These are phyloP conservation scores for Gymnorhina tibicen DNA, from an alignment of 2,113 vertebrate genomes.

Conservation along the genomic window DNA sequence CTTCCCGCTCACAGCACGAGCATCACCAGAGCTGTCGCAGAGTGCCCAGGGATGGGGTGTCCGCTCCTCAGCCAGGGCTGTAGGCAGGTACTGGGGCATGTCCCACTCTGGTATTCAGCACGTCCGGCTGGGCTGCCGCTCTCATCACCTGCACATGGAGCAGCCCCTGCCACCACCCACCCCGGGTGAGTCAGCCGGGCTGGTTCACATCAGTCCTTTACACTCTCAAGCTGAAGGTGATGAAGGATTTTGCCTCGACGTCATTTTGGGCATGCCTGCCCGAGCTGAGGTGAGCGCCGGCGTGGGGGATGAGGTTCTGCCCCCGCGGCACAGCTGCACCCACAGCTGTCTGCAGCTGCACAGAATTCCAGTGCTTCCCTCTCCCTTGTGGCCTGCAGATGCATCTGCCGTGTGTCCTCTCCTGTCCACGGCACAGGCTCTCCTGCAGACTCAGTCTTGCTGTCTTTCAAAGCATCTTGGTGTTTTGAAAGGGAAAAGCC, in stretches of 20 bases:
- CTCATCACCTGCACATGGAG: accelerated
- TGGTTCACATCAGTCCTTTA: neutral
- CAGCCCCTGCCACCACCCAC: accelerated
- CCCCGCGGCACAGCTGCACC: neutral
- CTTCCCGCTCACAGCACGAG: neutral
- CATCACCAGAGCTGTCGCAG: neutral
- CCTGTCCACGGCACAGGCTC: accelerated
- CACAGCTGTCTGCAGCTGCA: neutral
- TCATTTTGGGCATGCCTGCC: accelerated
- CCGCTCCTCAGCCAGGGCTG: neutral
- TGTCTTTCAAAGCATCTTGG: neutral
- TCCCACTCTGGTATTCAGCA: neutral
- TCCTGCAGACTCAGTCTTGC: neutral
- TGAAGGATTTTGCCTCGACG: neutral
- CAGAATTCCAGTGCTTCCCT: neutral
- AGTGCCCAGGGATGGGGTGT: too few relatives aligned
- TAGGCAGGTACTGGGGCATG: accelerated
- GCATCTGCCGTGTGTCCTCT: neutral
- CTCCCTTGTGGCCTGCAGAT: neutral
- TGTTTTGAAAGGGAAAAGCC: neutral
- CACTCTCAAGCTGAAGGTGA: neutral
- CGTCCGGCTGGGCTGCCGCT: accelerated
- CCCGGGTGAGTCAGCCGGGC: neutral
- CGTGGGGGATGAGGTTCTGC: accelerated
- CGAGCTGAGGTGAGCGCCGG: neutral